These are phyloP conservation scores for Aphelocoma coerulescens DNA, from an alignment of 2,113 vertebrate genomes.

Conservation along the genomic window DNA sequence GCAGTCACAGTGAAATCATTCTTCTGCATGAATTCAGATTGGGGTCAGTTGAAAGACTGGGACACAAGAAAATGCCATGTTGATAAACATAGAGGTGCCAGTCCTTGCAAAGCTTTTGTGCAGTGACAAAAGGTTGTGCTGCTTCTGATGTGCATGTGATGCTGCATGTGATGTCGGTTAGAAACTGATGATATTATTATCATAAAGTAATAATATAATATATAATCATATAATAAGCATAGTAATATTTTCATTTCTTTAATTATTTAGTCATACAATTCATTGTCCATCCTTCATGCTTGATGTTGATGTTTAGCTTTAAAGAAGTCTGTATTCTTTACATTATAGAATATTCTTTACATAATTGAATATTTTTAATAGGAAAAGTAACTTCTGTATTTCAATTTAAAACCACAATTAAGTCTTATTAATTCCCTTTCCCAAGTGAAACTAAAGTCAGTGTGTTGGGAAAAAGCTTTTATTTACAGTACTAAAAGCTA, in stretches of 20 bases:
- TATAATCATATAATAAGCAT: not conserved
- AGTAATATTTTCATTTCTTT: not conserved
- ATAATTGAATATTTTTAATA: not conserved
- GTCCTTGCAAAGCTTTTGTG: not conserved
- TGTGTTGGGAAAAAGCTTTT: not conserved
- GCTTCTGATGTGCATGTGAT: not conserved
- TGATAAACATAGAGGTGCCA: not conserved
- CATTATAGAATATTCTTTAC: not conserved
- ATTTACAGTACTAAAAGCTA: not conserved
- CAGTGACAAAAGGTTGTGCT: not conserved
- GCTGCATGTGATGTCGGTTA: not conserved
- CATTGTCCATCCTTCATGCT: not conserved
- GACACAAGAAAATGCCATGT: not conserved
- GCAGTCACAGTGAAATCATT: not conserved
- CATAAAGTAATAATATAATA: not conserved
- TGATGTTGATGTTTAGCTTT: not conserved
- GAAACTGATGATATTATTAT: not conserved
- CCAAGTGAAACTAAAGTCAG: not conserved
- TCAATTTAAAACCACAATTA: not conserved
- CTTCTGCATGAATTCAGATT: not conserved
- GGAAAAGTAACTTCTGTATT: not conserved
- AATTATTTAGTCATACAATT: not conserved
- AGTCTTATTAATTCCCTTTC: not conserved
- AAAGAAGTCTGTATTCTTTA: not conserved
- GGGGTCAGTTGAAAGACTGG: not conserved